Conservation (phyloP, 1,140 invertebrate species). For the Ceratoteleas bidentatus region DNA sequence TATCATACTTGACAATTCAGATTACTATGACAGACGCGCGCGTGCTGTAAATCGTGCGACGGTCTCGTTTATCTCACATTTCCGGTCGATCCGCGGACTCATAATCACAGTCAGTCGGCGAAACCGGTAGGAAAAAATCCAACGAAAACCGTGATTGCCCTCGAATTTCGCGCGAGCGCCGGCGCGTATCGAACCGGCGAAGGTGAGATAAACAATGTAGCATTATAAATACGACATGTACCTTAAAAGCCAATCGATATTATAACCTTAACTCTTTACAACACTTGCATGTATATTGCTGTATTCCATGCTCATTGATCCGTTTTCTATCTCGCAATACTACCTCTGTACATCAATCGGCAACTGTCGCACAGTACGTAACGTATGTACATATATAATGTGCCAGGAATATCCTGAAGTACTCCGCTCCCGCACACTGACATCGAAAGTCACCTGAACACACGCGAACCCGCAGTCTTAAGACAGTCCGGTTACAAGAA, state of each 20-base stretch:
- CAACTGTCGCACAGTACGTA: constrained; percentile 56
- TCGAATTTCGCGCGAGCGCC: neutral
- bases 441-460: no score
- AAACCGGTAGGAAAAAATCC: neutral
- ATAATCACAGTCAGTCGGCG: neutral
- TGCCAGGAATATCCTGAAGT: constrained; percentile 48
- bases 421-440: neutral
- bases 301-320: constrained; percentile 66
- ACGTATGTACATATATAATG: constrained; percentile 53
- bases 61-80: constrained; percentile 19
- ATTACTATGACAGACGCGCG: constrained; percentile 19
- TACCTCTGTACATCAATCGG: constrained; percentile 54
- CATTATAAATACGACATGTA: constrained; percentile 39
- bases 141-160: neutral
- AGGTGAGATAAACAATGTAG: constrained; percentile 48
- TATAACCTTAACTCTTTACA: constrained; percentile 71
- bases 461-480: neutral
- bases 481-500: neutral
- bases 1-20: constrained; percentile 27
- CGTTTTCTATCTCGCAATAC: constrained; percentile 46
- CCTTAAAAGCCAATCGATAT: constrained; percentile 72
- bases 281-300: constrained; percentile 64
- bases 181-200: constrained; percentile 8
- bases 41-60: constrained; percentile 21
- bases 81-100: neutral